These are phyloP conservation scores for Grapholita molesta DNA, from an alignment of 1,140 invertebrate species.

Conservation along the genomic window DNA sequence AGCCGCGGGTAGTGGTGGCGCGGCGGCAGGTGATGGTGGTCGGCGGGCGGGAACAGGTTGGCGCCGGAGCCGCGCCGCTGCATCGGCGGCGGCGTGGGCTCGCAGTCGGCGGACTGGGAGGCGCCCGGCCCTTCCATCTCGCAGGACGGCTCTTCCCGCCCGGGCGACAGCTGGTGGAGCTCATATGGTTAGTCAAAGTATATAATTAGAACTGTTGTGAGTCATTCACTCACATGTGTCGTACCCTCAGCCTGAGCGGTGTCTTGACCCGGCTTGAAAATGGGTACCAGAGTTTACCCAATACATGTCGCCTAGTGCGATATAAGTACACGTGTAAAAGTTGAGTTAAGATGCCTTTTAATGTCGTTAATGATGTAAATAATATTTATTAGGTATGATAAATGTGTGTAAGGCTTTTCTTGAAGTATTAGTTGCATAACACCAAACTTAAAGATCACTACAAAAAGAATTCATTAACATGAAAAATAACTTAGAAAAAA, in stretches of 20 bases:
- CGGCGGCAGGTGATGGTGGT: constrained; percentile 65
- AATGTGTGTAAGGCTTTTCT: neutral
- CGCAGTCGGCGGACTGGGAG: constrained; percentile 95
- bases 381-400: neutral
- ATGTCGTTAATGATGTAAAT: too few relatives aligned
- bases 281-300: too few relatives aligned
- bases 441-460: too few relatives aligned
- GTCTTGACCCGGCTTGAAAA: too few relatives aligned
- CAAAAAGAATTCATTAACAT: too few relatives aligned
- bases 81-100: constrained; percentile 92
- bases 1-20: constrained; percentile 81
- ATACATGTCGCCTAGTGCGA: too few relatives aligned
- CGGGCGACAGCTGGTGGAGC: constrained; percentile 84
- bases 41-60: constrained; percentile 88
- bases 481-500: too few relatives aligned
- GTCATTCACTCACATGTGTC: too few relatives aligned
- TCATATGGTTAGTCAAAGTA: neutral
- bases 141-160: constrained; percentile 84
- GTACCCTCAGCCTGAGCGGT: too few relatives aligned
- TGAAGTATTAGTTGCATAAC: neutral
- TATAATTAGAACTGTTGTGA: too few relatives aligned
- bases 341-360: too few relatives aligned
- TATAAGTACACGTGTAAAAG: too few relatives aligned
- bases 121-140: constrained; percentile 89
- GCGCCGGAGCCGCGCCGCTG: constrained; percentile 94